A percentile compares a stretch with the other conserved stretches of the same genome.
These are phyloP conservation scores for Saccostrea echinata DNA, from an alignment of 1,140 invertebrate genomes.

Conservation along the genomic window DNA sequence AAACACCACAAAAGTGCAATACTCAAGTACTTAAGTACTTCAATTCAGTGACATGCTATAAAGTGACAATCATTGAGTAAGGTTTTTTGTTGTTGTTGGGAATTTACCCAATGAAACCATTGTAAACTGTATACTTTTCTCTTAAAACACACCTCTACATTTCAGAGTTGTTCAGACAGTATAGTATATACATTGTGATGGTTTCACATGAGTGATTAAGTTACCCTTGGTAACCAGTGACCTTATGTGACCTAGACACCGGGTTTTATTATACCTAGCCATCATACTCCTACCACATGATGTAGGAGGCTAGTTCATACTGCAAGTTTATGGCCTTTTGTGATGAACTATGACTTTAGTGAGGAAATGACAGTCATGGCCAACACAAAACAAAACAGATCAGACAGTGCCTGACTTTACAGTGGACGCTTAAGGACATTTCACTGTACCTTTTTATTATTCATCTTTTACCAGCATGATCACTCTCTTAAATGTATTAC, in stretches of 20 bases:
- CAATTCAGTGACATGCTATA: not conserved
- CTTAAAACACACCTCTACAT: not conserved
- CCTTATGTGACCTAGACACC: slow-evolving; percentile 1
- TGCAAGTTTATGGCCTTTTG: not conserved
- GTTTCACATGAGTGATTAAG: not conserved
- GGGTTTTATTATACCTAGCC: not conserved
- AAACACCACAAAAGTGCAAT: not conserved
- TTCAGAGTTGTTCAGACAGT: not conserved
- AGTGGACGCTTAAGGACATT: not conserved
- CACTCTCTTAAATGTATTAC: not conserved
- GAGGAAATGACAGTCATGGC: not conserved
- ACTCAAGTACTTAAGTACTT: not conserved
- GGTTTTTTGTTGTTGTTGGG: not conserved
- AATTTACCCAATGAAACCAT: not conserved
- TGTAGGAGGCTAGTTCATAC: not conserved
- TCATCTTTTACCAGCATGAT: not conserved
- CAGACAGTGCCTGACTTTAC: not conserved
- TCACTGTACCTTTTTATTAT: not conserved
- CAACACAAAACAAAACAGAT: not conserved
- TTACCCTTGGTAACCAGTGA: not conserved
- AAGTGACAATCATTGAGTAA: not conserved
- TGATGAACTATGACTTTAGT: slow-evolving; percentile 23
- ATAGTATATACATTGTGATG: not conserved
- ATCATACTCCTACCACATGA: not conserved
- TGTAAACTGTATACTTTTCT: not conserved